phyloP scores from a whole-genome alignment of 2,888 invertebrate species.

The Aricia artaxerxes region DNA sequence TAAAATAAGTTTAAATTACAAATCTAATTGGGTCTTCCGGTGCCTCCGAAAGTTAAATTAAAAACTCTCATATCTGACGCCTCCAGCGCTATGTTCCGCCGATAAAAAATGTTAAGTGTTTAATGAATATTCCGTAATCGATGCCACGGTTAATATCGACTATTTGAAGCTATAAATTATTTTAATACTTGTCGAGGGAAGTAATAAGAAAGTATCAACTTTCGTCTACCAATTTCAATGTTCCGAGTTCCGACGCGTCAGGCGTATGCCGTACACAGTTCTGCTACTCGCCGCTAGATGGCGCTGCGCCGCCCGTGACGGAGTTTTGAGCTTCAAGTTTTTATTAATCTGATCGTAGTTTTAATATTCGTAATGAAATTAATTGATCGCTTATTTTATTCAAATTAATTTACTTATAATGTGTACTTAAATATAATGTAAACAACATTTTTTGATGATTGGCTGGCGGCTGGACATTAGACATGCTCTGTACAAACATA shows the following conservation, averaged over 20 bases:
- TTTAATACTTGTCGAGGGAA: neutral
- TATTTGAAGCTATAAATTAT: constrained; percentile 11
- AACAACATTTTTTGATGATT: too few relatives aligned
- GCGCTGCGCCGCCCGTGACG: neutral
- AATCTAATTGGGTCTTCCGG: constrained; percentile 14
- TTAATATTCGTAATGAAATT: neutral
- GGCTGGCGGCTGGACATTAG: too few relatives aligned
- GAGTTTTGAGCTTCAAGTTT: neutral
- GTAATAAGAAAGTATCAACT: neutral
- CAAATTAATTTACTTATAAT: neutral
- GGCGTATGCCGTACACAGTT: too few relatives aligned
- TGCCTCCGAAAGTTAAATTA: constrained; percentile 5
- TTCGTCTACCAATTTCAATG: neutral
- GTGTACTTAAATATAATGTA: neutral
- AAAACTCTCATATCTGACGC: neutral
- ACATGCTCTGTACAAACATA: neutral
- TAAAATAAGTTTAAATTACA: neutral
- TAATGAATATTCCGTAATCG: constrained; percentile 16
- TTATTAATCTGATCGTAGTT: neutral
- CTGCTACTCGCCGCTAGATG: constrained; percentile 7
- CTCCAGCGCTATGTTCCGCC: neutral
- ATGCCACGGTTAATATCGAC: neutral
- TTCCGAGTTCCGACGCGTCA: neutral
- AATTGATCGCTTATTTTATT: neutral
- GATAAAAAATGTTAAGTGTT: neutral